Conservation (phyloP, 2,888 invertebrate genomes). For the Nematopogon swammerdamellus region DNA sequence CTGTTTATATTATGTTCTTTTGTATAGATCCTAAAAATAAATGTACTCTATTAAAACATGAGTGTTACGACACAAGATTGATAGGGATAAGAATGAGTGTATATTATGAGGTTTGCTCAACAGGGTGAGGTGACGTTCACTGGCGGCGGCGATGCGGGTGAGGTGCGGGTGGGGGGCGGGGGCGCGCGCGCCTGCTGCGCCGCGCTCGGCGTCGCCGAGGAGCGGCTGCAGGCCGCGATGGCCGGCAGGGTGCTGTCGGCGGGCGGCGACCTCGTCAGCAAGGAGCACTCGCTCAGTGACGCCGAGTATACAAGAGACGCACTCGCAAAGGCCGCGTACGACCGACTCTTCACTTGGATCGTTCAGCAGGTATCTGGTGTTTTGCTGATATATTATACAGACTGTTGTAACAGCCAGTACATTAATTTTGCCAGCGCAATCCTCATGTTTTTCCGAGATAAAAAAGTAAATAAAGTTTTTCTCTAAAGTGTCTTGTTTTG, state of each 20-base stretch:
- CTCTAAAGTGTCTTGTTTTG: too few relatives aligned
- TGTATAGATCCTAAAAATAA: too few relatives aligned
- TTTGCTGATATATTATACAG: constrained; percentile 1
- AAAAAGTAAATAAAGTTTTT: too few relatives aligned
- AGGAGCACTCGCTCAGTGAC: constrained; percentile 81
- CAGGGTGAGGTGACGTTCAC: constrained; percentile 59
- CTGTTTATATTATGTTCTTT: too few relatives aligned
- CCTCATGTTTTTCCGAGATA: too few relatives aligned
- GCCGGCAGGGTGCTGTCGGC: constrained; percentile 90
- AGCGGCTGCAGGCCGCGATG: constrained; percentile 70
- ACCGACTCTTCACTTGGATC: constrained; percentile 92
- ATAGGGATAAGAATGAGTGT: too few relatives aligned
- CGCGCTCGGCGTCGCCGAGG: constrained; percentile 58
- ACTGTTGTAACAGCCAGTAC: too few relatives aligned
- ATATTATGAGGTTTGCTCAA: too few relatives aligned
- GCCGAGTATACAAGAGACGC: constrained; percentile 90
- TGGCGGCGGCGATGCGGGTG: constrained; percentile 59
- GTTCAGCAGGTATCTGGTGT: constrained; percentile 72
- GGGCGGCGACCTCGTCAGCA: constrained; percentile 87
- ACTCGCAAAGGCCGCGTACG: constrained; percentile 93
- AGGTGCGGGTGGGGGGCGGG: constrained; percentile 56
- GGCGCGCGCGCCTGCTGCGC: constrained; percentile 40
- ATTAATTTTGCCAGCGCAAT: too few relatives aligned
- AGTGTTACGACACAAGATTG: too few relatives aligned
- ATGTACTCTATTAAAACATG: too few relatives aligned